Evolutionary conservation across 2,888 invertebrate species (phyloP).

Genomic region (Catocala nupta): DNA sequence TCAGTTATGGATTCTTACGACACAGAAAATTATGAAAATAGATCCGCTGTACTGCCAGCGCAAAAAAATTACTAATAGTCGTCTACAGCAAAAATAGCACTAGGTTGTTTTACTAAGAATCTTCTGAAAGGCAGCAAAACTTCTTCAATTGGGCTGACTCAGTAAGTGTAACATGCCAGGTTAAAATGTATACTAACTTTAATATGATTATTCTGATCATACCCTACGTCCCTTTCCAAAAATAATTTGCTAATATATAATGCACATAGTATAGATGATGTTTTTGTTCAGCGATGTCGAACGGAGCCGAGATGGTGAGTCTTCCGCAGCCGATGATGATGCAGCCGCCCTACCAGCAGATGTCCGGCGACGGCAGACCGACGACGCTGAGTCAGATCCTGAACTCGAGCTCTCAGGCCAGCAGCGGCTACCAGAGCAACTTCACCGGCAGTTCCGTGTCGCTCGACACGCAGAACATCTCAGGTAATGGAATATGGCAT

Average conservation of each 20-base stretch:
- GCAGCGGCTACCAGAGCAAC: conserved; percentile 86
- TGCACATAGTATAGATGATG: neutral
- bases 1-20: too few relatives aligned
- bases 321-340: conserved; percentile 67
- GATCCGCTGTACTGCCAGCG: too few relatives aligned
- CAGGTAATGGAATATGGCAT: conserved; percentile 59
- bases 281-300: conserved; percentile 66
- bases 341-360: conserved; percentile 66
- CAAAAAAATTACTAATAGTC: too few relatives aligned
- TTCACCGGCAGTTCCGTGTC: conserved; percentile 85
- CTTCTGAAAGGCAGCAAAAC: too few relatives aligned
- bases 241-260: neutral
- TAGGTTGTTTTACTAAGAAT: too few relatives aligned
- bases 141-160: too few relatives aligned
- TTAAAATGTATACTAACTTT: too few relatives aligned
- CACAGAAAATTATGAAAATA: too few relatives aligned
- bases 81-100: too few relatives aligned
- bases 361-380: conserved; percentile 63
- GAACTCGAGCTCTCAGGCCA: conserved; percentile 80
- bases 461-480: conserved; percentile 83
- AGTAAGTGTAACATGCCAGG: too few relatives aligned
- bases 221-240: neutral
- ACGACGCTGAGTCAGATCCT: conserved; percentile 74
- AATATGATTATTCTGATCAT: too few relatives aligned
- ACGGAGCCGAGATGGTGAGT: conserved; percentile 62